Conservation (phyloP, 64 coral and sea anemone genomes). For the Exaiptasia diaphana region DNA sequence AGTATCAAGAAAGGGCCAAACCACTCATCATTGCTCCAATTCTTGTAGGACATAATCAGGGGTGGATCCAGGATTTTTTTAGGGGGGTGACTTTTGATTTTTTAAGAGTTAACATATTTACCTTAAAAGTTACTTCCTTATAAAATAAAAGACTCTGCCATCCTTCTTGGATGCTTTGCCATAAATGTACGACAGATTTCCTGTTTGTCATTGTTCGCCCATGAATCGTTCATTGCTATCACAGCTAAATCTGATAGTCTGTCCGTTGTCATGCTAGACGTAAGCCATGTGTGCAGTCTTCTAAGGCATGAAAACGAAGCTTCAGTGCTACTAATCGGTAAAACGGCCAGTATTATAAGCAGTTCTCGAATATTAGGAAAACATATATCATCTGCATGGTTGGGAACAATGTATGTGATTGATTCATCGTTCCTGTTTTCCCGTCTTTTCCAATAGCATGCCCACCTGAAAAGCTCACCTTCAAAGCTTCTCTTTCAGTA, state of each 20-base stretch:
- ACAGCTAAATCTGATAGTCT: slow-evolving; percentile 25
- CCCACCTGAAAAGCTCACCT: slow-evolving; percentile 31
- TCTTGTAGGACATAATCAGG: not conserved
- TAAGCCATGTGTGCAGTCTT: slow-evolving; percentile 66
- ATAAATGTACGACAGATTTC: not conserved
- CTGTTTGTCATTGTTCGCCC: not conserved
- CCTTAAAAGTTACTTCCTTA: slow-evolving; percentile 5
- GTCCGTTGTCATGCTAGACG: slow-evolving; percentile 56
- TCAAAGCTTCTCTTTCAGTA: slow-evolving; percentile 48
- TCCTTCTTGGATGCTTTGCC: slow-evolving; percentile 17
- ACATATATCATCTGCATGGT: slow-evolving; percentile 43
- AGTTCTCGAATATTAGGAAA: slow-evolving; percentile 49
- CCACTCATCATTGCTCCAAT: slow-evolving; percentile 25
- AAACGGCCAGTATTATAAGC: slow-evolving; percentile 56
- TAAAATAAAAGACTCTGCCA: slow-evolving; percentile 11
- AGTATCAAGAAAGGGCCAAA: not conserved
- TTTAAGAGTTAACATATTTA: not conserved
- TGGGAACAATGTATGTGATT: slow-evolving; percentile 43
- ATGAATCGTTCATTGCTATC: not conserved
- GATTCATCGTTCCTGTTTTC: slow-evolving; percentile 50
- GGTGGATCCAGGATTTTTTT: too few relatives aligned
- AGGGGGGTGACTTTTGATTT: too few relatives aligned
- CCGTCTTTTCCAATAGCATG: slow-evolving; percentile 17
- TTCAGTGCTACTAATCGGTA: slow-evolving; percentile 58
- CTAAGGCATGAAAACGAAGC: slow-evolving; percentile 51